Evolutionary conservation across 2,113 vertebrate species (phyloP), one percentile per base, ranked within the genome.

Genomic region (Nycticryphes semicollaris): DNA sequence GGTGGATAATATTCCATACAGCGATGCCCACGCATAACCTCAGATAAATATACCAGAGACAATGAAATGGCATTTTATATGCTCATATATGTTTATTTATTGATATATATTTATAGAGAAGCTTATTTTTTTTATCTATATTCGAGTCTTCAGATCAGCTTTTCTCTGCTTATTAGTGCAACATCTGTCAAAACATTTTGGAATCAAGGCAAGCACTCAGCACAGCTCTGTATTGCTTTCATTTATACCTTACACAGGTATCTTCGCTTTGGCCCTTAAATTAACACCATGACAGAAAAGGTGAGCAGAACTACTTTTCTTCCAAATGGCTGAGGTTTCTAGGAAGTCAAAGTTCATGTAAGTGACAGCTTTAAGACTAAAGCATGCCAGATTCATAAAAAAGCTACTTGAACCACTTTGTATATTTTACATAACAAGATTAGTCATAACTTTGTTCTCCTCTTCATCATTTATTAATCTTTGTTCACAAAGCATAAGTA

Each of bases 201-300:
- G 39, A 41, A 79, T 50, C n/a, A 62, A 30, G n/a, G 19, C 30
- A 60, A 60, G 35, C 1, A 0, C 18, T 66, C 45, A 84, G 3
- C 0, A 0, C 10, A 62, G 14, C 23, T 63, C 30, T 4, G 0
- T 62, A 17, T 27, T 62, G 14, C 12, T 89, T 66, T 77, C 23
- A 25, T 76, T 87, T 48, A 27, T 37, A 35, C 5, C 13, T 11
- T 25, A 19, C 16, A 6, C 12, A 48, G 12, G 19, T 89, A 57
- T n/a, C 27, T 24, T 93, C 31, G 27, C 37, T 30, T 22, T 68
- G 56, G 6, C 22, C 23, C 39, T 70, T 37, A 77, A 91, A 91
- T 24, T 27, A 80, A 33, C 5, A 62, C 33, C 7, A 12, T 33
- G 18, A 39, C 9, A 80, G n/a, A 8, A 60, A 47, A 74, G 12